Evolutionary conservation across 2,113 vertebrate species (phyloP).

Genomic region (Pelecanus crispus): DNA sequence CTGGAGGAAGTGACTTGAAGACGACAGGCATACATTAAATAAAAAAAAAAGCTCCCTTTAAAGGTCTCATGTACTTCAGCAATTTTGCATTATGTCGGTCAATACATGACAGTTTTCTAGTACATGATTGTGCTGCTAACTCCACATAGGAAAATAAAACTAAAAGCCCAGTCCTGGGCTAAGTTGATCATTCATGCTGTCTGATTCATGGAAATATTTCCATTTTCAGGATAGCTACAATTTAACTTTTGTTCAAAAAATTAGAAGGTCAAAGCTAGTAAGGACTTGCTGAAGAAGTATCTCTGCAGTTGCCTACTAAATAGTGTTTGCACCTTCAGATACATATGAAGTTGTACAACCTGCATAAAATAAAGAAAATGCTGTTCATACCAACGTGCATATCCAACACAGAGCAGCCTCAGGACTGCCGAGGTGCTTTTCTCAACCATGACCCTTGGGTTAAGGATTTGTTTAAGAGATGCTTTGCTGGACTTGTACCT

Average conservation of each 20-base stretch:
- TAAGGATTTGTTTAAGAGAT: background rate
- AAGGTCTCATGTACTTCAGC: background rate
- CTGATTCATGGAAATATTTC: background rate
- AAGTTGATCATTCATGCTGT: background rate
- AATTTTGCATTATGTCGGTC: background rate
- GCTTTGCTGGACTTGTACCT: background rate
- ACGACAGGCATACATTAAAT: background rate
- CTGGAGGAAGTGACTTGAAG: background rate
- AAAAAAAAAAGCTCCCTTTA: background rate
- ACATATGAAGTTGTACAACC: background rate
- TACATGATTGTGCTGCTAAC: background rate
- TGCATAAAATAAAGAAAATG: background rate
- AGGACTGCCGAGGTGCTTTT: background rate
- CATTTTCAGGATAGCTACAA: background rate
- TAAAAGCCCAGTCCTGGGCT: background rate
- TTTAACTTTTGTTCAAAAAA: background rate
- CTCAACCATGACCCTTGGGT: background rate
- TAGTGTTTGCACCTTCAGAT: background rate
- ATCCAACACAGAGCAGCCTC: background rate
- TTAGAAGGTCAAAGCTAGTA: background rate
- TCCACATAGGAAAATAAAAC: background rate
- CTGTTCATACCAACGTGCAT: background rate
- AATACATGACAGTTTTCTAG: background rate
- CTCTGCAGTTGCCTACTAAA: background rate
- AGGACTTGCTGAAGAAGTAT: background rate